Percentiles rank a stretch among this genome's conserved stretches.
phyloP scores from a whole-genome alignment of 2,113 vertebrate genomes.

The Motacilla alba region DNA sequence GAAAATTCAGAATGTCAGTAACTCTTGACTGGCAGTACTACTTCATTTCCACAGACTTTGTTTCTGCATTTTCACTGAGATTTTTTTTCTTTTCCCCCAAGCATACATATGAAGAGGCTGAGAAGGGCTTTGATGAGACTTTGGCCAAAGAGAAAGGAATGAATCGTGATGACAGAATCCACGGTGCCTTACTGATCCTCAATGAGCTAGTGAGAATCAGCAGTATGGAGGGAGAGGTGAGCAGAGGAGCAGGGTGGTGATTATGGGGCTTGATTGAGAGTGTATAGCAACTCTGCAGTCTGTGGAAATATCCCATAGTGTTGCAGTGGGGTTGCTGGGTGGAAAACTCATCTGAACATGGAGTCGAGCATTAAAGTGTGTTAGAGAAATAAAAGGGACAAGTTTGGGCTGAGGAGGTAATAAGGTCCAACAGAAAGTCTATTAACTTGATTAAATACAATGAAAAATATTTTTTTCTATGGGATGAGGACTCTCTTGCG shows the following conservation, averaged over 20 bases:
- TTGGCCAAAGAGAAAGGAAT: constrained; percentile 97
- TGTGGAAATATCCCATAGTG: background rate
- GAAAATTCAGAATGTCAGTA: background rate
- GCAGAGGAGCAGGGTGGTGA: background rate
- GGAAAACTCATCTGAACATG: background rate
- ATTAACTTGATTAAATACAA: background rate
- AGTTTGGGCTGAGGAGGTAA: background rate
- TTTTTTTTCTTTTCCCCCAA: constrained; percentile 28
- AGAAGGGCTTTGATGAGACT: constrained; percentile 96
- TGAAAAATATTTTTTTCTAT: background rate
- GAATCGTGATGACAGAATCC: constrained; percentile 95
- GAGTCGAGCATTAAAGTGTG: background rate
- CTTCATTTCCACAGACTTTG: background rate
- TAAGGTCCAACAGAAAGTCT: background rate
- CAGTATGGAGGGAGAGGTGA: constrained; percentile 99
- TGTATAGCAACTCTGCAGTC: background rate
- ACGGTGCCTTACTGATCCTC: constrained; percentile 93
- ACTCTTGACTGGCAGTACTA: background rate
- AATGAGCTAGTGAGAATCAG: constrained; percentile 98
- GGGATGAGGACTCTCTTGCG: background rate
- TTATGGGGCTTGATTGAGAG: background rate
- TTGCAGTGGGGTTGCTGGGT: background rate
- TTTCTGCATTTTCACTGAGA: background rate
- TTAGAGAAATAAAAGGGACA: background rate
- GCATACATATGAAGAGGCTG: constrained; percentile 97